A percentile compares a stretch with the other conserved stretches of the same genome.
Evolutionary conservation across 2,888 invertebrate species (phyloP).

Genomic region (Bellardia bayeri): DNA sequence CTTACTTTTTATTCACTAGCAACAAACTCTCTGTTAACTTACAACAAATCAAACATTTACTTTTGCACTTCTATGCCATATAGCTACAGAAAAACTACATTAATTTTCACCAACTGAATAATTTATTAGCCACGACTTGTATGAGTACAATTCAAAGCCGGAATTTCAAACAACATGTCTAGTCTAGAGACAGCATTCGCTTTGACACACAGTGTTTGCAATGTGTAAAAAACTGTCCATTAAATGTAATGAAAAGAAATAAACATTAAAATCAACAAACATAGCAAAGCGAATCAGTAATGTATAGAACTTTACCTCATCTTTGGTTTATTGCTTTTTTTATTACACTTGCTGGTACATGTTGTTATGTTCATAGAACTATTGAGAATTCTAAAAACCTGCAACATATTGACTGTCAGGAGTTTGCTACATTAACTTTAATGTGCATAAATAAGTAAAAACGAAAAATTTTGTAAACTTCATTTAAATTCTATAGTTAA

Average conservation of each 20-base stretch:
- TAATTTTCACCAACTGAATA: constrained; percentile 18
- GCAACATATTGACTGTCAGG: too few species aligned
- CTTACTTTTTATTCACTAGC: too few species aligned
- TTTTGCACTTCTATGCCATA: constrained; percentile 13
- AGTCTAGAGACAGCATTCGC: background rate
- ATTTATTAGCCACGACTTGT: constrained; percentile 28
- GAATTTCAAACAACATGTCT: constrained; percentile 55
- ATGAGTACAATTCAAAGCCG: background rate
- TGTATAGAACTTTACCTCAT: background rate
- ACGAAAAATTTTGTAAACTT: background rate
- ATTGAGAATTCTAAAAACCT: background rate
- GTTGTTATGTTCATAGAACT: background rate
- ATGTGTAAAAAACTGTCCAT: background rate
- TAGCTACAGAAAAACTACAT: background rate
- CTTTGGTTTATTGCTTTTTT: background rate
- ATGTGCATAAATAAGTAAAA: background rate
- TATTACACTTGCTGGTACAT: too few species aligned
- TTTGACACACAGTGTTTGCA: constrained; percentile 17
- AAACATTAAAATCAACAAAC: background rate
- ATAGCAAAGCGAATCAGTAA: background rate
- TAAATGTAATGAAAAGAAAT: background rate
- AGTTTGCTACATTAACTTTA: background rate
- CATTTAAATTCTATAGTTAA: background rate
- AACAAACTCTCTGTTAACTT: background rate
- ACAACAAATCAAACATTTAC: constrained; percentile 31